Evolutionary conservation across 2,113 vertebrate genomes (phyloP), one percentile per base, ranked within the genome.

Genomic region (Brienomyrus longianalis): DNA sequence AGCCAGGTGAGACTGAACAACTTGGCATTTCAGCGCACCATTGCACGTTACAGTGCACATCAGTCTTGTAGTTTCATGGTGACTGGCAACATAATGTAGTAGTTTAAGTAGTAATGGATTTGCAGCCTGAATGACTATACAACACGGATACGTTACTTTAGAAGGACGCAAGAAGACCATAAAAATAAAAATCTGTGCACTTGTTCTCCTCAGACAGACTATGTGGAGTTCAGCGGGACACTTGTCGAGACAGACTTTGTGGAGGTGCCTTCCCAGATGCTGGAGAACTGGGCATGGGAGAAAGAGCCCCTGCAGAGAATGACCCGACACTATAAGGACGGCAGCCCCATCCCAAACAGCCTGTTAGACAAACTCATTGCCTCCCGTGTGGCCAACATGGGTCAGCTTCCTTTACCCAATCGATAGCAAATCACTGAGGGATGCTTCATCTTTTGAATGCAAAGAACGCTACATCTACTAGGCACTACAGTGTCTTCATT

Each of bases 201-300:
- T 84, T 7, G 21, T 9, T 84, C 45, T 84, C 21, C 3, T 43
- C 92, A 99, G 98, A 96, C 96, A 8, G 94, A 95, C 80, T 99
- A 98, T 94, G 97, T 97, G 80, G 97, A 98, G 39, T 99, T 99
- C 95, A 98, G 97, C 62, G 98, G 98, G 87, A 98, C 97, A 83
- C 96, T 95, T 91, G 98, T 99, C 91, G 98, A 99, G 95, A 99
- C 96, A 0, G 98, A 99, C 92, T 99, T 99, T 90, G 97, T 99
- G 92, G 98, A 99, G 91, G 97, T 98, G 19, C 97, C 98, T 1
- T 99, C 98, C 62, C 98, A 99, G 94, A 97, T 98, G 97, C 96
- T 99, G 89, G 98, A 99, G 93, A 99, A 99, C 91, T 99, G 98
- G 98, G 98, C 98, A 3, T 99, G 98, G 98, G 97, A 99, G 92